Base-by-base conservation (phyloP, 2,888 invertebrate genomes). In the Drosophila pullipes region DNA sequence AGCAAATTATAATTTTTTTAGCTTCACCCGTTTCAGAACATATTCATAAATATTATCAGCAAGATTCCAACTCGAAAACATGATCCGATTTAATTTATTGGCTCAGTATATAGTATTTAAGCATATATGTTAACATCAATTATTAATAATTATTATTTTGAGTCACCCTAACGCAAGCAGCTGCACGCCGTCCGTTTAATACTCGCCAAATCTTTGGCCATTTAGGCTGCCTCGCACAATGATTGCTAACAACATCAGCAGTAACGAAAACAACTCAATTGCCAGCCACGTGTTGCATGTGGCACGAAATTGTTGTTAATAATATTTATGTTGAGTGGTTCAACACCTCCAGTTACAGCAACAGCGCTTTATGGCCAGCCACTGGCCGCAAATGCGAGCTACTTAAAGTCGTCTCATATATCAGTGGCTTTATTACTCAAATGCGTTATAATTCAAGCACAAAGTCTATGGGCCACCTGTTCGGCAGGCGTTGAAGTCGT, bases 281-380 rank as follows among this genome's bases (percentile, higher is more conserved):
- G 74, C 49, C 65, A 65, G 74, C 87, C 87, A 85, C 85, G 89
- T 85, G 85, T 89, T 85, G 85, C 89, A 89, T 84, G 85, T 69
- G 67, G 73, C 89, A 89, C 85, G 85, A 70, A 89, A 81, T 75
- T 81, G 89, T 76, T 82, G 85, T 84, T 74, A 81, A 84, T 77
- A 80, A 78, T 82, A 89, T 89, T 89, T 82, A 89, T 89, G 87
- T 78, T 82, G 54, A 67, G 44, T 54, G 41, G 59, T 55, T 83
- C 67, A 72, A 76, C 81, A 81, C 78, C 68, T 72, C 47, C 72
- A 69, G 67, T 61, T 73, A 60, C 57, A 65, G 55, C 53, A 59
- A 57, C 35, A 63, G 74, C 64, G 68, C 62, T 75, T 79, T 76
- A 73, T 63, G 85, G 76, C 81, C 44, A 49, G 55, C 31, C 63